Base-by-base conservation (phyloP, 2,888 invertebrate genomes). In the Sarcophaga subvicina region DNA sequence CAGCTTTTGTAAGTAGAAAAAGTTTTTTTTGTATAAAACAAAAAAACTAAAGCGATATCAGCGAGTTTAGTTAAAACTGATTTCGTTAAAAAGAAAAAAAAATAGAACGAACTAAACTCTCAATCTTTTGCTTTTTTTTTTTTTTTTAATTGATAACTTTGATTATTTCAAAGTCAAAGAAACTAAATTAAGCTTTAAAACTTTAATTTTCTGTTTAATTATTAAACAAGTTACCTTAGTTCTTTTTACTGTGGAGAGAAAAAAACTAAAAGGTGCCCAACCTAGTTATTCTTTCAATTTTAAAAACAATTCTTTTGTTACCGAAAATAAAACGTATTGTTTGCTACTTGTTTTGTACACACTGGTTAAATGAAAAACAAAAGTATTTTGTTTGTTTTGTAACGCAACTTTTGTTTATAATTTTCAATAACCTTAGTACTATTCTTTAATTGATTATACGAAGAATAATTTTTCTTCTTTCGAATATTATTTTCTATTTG, bases 311-410 rank as follows among this genome's bases (percentile, higher is more conserved):
- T 47, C 8, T 54, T n/a, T 37, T 83, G 85, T 85, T 86, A 91
- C 92, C 91, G 92, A 92, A 92, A 92, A 92, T 92, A 91, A 92
- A 91, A 91, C 87, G 88, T 89, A 90, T 91, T 91, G 92, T 92
- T 93, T 93, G 93, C 92, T 93, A 93, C 93, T 92, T 93, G 93
- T 92, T 85, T 89, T 92, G 93, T 90, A 93, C 90, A 93, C 92
- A 93, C 91, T 85, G 93, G 93, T 93, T 89, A 83, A 81, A 89
- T 89, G 85, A 87, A 88, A 88, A 79, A 83, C 73, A 83, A 83
- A 88, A 75, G 70, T 64, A 3, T 54, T 54, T 54, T 54, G 54
- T 54, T 17, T 54, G 4, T 63, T 85, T 87, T 83, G 80, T 78
- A 86, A 82, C 64, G 83, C 88, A 63, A 59, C 64, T 82, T 77